These are phyloP conservation scores for Setophaga kirtlandii DNA, from an alignment of 2,113 vertebrate genomes.

Conservation along the genomic window DNA sequence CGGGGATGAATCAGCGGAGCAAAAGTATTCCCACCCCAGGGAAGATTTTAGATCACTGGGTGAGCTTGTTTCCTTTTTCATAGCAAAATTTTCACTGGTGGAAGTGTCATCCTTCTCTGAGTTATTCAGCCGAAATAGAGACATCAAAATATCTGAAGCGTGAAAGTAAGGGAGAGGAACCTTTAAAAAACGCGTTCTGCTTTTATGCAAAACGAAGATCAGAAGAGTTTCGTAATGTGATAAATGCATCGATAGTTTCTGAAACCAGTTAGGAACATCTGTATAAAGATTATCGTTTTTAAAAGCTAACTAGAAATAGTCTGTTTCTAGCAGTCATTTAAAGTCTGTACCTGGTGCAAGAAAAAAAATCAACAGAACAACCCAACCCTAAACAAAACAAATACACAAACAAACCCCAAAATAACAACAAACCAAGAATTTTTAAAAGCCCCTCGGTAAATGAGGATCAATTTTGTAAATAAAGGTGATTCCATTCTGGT, in stretches of 20 bases:
- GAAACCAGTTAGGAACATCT: neutral
- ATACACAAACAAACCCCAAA: neutral
- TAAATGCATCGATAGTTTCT: neutral
- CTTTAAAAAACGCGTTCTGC: neutral
- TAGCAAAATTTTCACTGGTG: neutral
- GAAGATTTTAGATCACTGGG: neutral
- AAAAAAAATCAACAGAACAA: neutral
- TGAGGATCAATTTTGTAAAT: neutral
- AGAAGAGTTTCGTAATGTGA: neutral
- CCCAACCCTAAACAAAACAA: neutral
- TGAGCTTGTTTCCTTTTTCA: neutral
- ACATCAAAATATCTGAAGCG: neutral
- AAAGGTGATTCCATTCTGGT: neutral
- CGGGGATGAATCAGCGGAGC: neutral
- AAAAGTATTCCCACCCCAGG: rapidly evolving
- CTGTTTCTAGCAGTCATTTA: neutral
- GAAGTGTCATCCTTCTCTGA: neutral
- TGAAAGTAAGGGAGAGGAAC: neutral
- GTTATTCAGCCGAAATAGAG: neutral
- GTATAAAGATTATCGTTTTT: neutral
- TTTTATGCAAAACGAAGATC: neutral
- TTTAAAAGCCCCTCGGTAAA: neutral
- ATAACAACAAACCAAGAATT: neutral
- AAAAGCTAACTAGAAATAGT: neutral
- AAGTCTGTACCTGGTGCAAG: neutral